phyloP scores from a whole-genome alignment of 2,888 invertebrate genomes.

The Aporophyla nigra region DNA sequence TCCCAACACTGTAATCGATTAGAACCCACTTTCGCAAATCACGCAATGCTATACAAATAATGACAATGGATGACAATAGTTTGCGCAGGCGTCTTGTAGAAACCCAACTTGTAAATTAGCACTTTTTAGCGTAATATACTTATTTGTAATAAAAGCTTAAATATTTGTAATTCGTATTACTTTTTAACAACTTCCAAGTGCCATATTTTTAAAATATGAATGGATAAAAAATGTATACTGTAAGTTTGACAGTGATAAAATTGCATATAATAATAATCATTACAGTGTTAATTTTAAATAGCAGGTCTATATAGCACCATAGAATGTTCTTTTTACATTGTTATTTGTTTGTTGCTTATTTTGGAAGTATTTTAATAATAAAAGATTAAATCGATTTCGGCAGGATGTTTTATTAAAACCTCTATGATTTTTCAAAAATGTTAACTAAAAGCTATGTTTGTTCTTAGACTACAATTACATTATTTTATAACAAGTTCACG shows the following conservation, averaged over 20 bases:
- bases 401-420: constrained; percentile 86
- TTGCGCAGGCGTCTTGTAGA: constrained; percentile 52
- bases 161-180: constrained; percentile 61
- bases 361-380: constrained; percentile 89
- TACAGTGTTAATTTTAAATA: constrained; percentile 82
- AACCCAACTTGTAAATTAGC: constrained; percentile 60
- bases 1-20: constrained; percentile 82
- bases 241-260: constrained; percentile 61
- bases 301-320: constrained; percentile 82
- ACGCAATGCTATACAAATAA: constrained; percentile 40
- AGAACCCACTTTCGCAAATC: constrained; percentile 49
- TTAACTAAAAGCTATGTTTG: constrained; percentile 75
- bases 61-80: constrained; percentile 44
- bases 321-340: constrained; percentile 87
- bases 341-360: constrained; percentile 91
- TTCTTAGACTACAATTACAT: constrained; percentile 66
- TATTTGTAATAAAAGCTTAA: constrained; percentile 61
- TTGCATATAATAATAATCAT: constrained; percentile 72
- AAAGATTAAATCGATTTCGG: constrained; percentile 83
- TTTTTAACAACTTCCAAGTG: constrained; percentile 73
- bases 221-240: constrained; percentile 61
- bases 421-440: constrained; percentile 78
- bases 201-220: constrained; percentile 74
- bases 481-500: constrained; percentile 58
- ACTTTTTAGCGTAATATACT: constrained; percentile 64